Evolutionary conservation across 2,113 vertebrate species (phyloP).

Genomic region (Illadopsis cleaveri): DNA sequence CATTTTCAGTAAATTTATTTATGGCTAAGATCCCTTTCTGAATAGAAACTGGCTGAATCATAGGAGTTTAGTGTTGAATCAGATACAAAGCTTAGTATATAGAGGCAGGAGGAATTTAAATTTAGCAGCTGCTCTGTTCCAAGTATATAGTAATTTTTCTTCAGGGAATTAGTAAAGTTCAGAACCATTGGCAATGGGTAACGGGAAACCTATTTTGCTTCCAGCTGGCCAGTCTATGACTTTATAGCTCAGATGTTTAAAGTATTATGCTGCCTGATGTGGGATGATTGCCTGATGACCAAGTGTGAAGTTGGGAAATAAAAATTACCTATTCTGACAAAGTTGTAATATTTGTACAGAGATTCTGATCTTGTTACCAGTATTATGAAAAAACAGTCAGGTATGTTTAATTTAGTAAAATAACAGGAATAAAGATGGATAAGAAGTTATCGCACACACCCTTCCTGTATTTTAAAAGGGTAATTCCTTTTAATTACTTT

Average conservation of each 20-base stretch:
- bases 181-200: constrained; percentile 38
- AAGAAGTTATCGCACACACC: background rate
- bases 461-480: background rate
- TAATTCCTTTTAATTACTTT: background rate
- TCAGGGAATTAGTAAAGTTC: constrained; percentile 37
- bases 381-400: background rate
- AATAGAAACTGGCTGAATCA: background rate
- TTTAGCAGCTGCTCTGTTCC: constrained; percentile 36
- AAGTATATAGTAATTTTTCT: constrained; percentile 53
- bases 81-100: constrained; percentile 29
- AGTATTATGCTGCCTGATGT: constrained; percentile 26
- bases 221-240: constrained; percentile 13
- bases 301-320: constrained; percentile 17
- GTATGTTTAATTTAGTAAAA: background rate
- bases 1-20: background rate
- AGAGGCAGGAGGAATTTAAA: constrained; percentile 34
- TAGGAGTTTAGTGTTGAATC: constrained; percentile 15
- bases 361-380: background rate
- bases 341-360: background rate
- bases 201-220: constrained; percentile 45
- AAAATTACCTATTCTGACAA: background rate
- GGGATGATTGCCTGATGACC: constrained; percentile 14
- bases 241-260: constrained; percentile 23
- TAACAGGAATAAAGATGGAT: background rate
- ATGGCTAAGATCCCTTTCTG: constrained; percentile 13